Base-by-base conservation (phyloP, 2,888 invertebrate genomes). In the Apomyelois bistriatella region DNA sequence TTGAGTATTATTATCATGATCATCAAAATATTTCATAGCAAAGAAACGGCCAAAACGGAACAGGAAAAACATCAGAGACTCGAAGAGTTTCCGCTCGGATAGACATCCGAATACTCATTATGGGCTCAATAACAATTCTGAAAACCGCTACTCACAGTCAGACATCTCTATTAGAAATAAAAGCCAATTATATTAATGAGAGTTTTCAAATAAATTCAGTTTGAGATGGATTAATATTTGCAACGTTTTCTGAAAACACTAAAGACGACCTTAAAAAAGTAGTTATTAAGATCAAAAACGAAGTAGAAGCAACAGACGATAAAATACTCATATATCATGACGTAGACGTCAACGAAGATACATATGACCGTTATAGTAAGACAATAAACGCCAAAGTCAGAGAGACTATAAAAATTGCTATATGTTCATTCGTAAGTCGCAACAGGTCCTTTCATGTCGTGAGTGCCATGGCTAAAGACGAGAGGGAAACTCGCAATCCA, bases 1-100 rank as follows among this genome's bases (percentile, higher is more conserved):
- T 32, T 61, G n/a, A n/a, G n/a, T 61, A 68, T 71, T 57, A 59
- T 53, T 35, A 54, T 64, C 64, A 68, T 74, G 66, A 68, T 54
- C 49, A 55, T 59, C 58, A 60, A 58, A 62, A 63, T 64, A 65
- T 61, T 58, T 56, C 54, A 37, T 47, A 52, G 49, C 48, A 48
- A 35, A 52, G 54, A 58, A 41, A 54, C 41, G 52, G 37, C 28
- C 37, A 36, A 52, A 43, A 37, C 10, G 43, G 36, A 52, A 52
- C 41, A 35, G 35, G 41, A 50, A 48, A 53, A 37, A 52, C 36
- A 52, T 51, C 48, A 48, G 42, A 38, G 54, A 16, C 41, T 38
- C 36, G 15, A 54, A 41, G 36, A 43, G 42, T 42, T 43, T 36
- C 42, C 43, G 43, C 32, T 52, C 35, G 49, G 36, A 52, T 52